Evolutionary conservation across 2,888 invertebrate genomes (phyloP), one percentile per base, ranked within the genome.

Genomic region (Entomobrya multifasciata): DNA sequence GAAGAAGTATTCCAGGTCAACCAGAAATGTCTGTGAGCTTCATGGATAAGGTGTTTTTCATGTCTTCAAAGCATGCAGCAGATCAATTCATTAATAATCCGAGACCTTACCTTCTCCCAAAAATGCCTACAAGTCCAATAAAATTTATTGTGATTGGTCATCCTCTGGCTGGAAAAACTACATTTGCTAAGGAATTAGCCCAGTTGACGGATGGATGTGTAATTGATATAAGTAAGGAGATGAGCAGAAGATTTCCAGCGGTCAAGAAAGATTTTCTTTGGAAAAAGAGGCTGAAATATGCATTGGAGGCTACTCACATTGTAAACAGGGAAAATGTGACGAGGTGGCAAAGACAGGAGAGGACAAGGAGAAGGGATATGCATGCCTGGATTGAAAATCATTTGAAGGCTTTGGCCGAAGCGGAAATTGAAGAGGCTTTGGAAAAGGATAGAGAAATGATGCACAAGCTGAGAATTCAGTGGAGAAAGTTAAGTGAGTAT

Each of bases 101-200:
- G 8, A 93, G 94, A 20, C 94, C 94, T 0, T 95, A 93, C 92
- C 92, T 95, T 15, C 92, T 94, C 86, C 92, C 94, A 6, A 92
- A 94, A 52, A 94, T 93, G 92, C 94, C 95, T 17, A 94, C 94
- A 91, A 94, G 94, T 8, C 93, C 93, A 47, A 94, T 95, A 90
- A 94, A 94, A 92, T 92, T 95, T 52, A 94, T 94, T 72, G 93
- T 95, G 55, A 92, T 94, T 80, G 95, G 95, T 1, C 95, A 95
- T 4, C 93, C 93, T 89, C 92, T 92, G 70, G 93, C 94, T 15
- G 95, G 95, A 0, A 95, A 95, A 93, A 93, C 94, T 1, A 93
- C 94, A 90, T 92, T 95, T 47, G 93, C 95, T 0, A 92, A 93
- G 85, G 94, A 94, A 90, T 92, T 95, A 15, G 93, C 94, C 0